Conservation (phyloP, 2,113 vertebrate genomes). For the Ceyx margarethae region DNA sequence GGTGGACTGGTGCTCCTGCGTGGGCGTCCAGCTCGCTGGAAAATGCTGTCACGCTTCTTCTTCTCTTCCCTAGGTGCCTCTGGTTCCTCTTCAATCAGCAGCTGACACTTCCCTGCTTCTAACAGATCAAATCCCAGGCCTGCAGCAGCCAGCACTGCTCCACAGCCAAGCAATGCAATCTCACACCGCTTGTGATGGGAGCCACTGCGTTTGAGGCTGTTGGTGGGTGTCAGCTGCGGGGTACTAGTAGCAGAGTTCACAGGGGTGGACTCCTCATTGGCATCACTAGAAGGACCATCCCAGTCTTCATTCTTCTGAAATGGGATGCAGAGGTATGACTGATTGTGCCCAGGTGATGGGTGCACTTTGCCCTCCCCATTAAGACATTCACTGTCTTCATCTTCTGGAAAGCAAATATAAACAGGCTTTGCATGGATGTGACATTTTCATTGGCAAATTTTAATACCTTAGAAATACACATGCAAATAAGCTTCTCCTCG, state of each 20-base stretch:
- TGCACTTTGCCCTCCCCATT: constrained; percentile 70
- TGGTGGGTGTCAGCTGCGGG: constrained; percentile 84
- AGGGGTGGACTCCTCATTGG: constrained; percentile 80
- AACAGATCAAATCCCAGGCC: constrained; percentile 90
- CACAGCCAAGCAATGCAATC: constrained; percentile 88
- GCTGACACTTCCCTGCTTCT: constrained; percentile 80
- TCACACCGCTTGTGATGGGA: constrained; percentile 85
- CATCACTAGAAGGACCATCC: constrained; percentile 78
- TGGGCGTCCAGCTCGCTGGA: constrained; percentile 84
- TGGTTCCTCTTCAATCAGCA: constrained; percentile 73
- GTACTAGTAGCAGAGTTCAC: constrained; percentile 82
- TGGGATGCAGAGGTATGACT: constrained; percentile 95
- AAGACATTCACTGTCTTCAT: constrained; percentile 84
- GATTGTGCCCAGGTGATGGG: constrained; percentile 77
- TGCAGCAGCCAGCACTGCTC: constrained; percentile 89
- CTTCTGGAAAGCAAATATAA: constrained; percentile 77
- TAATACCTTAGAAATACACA: neutral
- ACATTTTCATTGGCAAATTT: neutral
- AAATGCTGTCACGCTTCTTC: constrained; percentile 88
- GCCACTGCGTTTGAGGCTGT: constrained; percentile 81
- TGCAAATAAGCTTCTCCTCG: neutral
- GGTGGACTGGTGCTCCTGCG: constrained; percentile 86
- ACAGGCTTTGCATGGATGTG: neutral
- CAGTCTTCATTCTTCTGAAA: constrained; percentile 84
- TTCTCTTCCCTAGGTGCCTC: constrained; percentile 80